A percentile compares a stretch with the other conserved stretches of the same genome.
Evolutionary conservation across 1,140 invertebrate species (phyloP).

Genomic region (Archegozetes longisetosus): DNA sequence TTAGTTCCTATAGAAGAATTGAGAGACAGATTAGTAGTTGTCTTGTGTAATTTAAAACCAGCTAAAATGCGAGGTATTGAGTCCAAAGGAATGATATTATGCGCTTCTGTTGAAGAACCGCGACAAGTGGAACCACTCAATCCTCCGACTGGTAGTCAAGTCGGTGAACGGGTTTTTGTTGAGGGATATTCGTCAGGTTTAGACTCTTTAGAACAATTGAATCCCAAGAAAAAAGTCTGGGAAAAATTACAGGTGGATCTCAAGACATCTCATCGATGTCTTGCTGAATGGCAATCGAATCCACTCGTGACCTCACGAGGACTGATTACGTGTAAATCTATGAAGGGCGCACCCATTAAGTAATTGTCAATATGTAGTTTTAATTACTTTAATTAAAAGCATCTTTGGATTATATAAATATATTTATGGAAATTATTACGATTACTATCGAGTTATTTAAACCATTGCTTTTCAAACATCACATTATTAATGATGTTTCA

Average conservation of each 20-base stretch:
- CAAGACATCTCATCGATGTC: constrained; percentile 50
- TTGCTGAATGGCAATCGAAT: constrained; percentile 68
- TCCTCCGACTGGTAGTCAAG: constrained; percentile 47
- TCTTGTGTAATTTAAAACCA: constrained; percentile 86
- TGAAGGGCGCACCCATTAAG: constrained; percentile 59
- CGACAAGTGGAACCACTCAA: constrained; percentile 66
- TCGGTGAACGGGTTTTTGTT: constrained; percentile 62
- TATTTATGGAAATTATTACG: no score
- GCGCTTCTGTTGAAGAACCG: constrained; percentile 47
- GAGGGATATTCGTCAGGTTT: constrained; percentile 58
- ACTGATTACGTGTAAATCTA: constrained; percentile 44
- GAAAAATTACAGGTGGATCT: constrained; percentile 72
- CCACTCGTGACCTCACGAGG: constrained; percentile 49
- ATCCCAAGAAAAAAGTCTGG: constrained; percentile 97
- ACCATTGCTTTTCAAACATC: no score
- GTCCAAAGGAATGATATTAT: constrained; percentile 64
- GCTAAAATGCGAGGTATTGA: constrained; percentile 73
- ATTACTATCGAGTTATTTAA: no score
- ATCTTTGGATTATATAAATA: no score
- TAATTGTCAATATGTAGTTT: no score
- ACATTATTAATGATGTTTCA: no score
- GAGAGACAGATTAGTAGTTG: constrained; percentile 63
- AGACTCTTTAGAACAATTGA: constrained; percentile 50
- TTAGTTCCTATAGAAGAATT: constrained; percentile 74
- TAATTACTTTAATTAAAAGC: no score